Base-by-base conservation (phyloP, 2,888 invertebrate genomes). In the Brenthis ino region DNA sequence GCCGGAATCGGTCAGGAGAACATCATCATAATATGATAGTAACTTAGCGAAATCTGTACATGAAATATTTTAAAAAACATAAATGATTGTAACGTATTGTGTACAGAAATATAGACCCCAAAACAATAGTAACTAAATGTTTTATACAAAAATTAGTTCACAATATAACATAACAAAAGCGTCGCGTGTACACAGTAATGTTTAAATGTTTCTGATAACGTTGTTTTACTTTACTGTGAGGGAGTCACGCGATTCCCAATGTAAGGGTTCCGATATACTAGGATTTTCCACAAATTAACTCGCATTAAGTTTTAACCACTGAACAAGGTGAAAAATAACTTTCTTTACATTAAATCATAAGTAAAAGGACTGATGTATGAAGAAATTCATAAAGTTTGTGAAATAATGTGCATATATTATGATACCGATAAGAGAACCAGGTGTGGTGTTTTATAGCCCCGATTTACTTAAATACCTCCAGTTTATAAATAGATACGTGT, bases 201-300 rank as follows among this genome's bases (percentile, higher is more conserved):
- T 72, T 71, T 65, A 56, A 61, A 72, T 57, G 65, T 56, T 47
- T 66, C 54, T 56, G 72, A 73, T 72, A 76, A 64, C 69, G 69
- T 68, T 60, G 60, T 65, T 72, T 71, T 73, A 73, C 69, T 72
- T 71, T 73, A 73, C 69, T 66, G 70, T 51, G 64, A 20, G 48
- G 13, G 28, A 50, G 74, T 74, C 76, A 76, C 76, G 74, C 76
- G 69, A 76, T 71, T 69, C 66, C 64, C 68, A 70, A 14, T 47
- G 65, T 65, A 54, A 65, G 61, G 58, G 51, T 67, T 66, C 54
- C 66, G 20, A 54, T 55, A 58, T 54, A 64, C 33, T 47, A 55
- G 33, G n/a, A 37, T 12, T 8, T 50, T 24, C 8, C 16, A 37
- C 6, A 11, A 37, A 8, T 16, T 37, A 57, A 55, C 11, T 43